A percentile compares a stretch with the other conserved stretches of the same genome.
phyloP scores from a whole-genome alignment of 2,888 invertebrate species.

The Catocala fraxini region DNA sequence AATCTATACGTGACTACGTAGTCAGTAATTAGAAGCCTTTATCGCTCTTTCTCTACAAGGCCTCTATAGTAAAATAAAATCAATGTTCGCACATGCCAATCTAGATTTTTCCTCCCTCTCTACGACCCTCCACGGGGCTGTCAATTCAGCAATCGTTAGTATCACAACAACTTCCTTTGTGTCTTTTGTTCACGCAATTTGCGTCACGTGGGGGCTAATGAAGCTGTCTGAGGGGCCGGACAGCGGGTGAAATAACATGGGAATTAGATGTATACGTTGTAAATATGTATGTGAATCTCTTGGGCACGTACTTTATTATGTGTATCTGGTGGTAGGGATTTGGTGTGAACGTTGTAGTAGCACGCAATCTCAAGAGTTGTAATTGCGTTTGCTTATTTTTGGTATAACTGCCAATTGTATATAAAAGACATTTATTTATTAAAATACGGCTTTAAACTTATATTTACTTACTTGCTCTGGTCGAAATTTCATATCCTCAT shows the following conservation, averaged over 20 bases:
- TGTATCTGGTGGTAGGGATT: background rate
- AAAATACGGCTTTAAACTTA: too few relatives aligned
- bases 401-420: too few relatives aligned
- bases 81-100: conserved; percentile 26
- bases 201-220: conserved; percentile 57
- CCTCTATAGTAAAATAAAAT: conserved; percentile 9
- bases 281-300: conserved; percentile 6
- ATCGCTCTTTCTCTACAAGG: too few relatives aligned
- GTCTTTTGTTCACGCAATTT: conserved; percentile 69
- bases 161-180: conserved; percentile 76
- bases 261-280: conserved; percentile 18
- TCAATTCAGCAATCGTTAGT: conserved; percentile 76
- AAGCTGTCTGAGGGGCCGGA: conserved; percentile 53
- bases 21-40: too few relatives aligned
- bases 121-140: conserved; percentile 69
- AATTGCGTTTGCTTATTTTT: too few relatives aligned
- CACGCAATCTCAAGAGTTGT: background rate
- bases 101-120: conserved; percentile 17
- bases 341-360: background rate
- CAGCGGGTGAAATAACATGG: conserved; percentile 35
- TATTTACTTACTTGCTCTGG: too few relatives aligned
- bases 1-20: too few relatives aligned
- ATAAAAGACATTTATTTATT: too few relatives aligned
- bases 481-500: too few relatives aligned
- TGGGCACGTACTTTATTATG: background rate